Base-by-base conservation (phyloP, 1,140 invertebrate genomes). In the Drosophila pectinifera region DNA sequence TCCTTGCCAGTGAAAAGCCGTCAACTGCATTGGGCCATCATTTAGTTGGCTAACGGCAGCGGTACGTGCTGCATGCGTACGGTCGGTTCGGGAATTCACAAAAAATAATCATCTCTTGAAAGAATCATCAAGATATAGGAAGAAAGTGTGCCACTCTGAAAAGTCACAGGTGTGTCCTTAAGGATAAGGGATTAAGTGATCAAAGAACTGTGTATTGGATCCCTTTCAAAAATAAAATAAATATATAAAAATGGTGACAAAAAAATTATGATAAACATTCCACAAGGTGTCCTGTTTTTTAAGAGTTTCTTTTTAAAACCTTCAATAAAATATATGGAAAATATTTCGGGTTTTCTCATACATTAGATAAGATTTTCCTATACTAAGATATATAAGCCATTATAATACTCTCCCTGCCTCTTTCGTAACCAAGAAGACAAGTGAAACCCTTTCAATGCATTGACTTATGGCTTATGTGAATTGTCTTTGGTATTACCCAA, bases 31-130 rank as follows among this genome's bases (percentile, higher is more conserved):
- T 82, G 67, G 81, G 20, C 58, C 77, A 91, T 69, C 76, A 65
- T 89, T 91, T 76, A 91, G 88, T 91, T 91, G 77, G 83, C 84
- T 91, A 85, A 89, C 73, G 84, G 89, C 89, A 89, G 83, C 78
- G 73, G 31, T 67, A 69, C 69, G 58, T 78, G 80, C 80, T 89
- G 89, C 88, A 81, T 69, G 83, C 72, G 75, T 84, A 62, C 80
- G 73, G 58, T 85, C 83, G 89, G 73, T 77, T 80, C 63, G 61
- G 65, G 34, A 67, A 54, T 45, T 51, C 5, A 13, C 39, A 62
- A 31, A 28, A 57, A 11, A 36, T 41, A n/a, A 11, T 13, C 6
- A 41, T 41, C 10, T 55, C 18, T 45, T 31, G 0, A 24, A 39
- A 10, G 20, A 54, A 2, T 5, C n/a, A 65, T n/a, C 16, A 24